Evolutionary conservation across 2,797 vertebrate species (phyloP).

Genomic region (Hybognathus amarus): DNA sequence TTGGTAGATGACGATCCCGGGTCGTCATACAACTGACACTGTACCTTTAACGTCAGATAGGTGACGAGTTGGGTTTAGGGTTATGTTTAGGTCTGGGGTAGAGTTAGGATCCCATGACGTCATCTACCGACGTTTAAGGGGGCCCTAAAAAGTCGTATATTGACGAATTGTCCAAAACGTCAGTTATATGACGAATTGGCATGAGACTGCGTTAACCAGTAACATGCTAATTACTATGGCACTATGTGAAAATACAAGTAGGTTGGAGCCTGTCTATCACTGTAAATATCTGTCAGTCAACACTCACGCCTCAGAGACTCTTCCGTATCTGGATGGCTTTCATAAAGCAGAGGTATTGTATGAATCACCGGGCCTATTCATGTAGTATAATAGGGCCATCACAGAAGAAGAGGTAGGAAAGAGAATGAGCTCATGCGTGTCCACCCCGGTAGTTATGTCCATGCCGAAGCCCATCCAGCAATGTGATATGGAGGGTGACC

Average conservation of each 20-base stretch:
- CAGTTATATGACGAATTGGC: too few species aligned
- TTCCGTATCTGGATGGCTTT: constrained; percentile 32
- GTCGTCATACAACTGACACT: too few species aligned
- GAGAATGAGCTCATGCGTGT: constrained; percentile 31
- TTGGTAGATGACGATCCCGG: too few species aligned
- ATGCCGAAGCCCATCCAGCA: constrained; percentile 11
- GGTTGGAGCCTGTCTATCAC: background rate
- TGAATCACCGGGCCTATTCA: constrained; percentile 43
- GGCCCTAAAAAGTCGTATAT: too few species aligned
- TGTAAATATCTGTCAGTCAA: constrained; percentile 6
- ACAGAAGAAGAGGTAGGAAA: constrained; percentile 29
- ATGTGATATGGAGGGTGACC: constrained; percentile 35
- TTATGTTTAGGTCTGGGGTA: too few species aligned
- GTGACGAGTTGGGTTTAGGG: too few species aligned
- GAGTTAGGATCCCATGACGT: too few species aligned
- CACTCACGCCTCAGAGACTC: constrained; percentile 23
- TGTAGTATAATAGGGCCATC: constrained; percentile 50
- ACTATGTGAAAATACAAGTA: background rate
- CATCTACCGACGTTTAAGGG: too few species aligned
- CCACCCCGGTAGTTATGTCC: constrained; percentile 33
- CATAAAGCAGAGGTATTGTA: constrained; percentile 19
- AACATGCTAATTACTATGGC: constrained; percentile 12
- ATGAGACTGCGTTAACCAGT: too few species aligned
- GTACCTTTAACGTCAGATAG: too few species aligned
- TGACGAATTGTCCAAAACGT: too few species aligned